Base-by-base conservation (phyloP, 2,113 vertebrate species). In the Elgaria multicarinata region DNA sequence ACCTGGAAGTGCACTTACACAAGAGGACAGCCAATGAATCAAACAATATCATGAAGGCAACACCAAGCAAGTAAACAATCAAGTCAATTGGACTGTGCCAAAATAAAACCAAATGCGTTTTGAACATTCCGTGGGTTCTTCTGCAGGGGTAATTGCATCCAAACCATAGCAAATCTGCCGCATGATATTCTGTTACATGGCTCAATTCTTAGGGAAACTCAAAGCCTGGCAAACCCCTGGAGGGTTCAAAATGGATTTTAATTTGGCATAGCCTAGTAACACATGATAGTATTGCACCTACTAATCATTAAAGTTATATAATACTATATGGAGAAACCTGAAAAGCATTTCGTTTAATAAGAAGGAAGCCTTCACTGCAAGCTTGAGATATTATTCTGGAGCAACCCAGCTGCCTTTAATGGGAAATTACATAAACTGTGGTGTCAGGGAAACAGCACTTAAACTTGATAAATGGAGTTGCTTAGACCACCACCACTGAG, bases 401-500 rank as follows among this genome's bases (percentile, higher is more conserved):
- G 28, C n/a, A 74, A n/a, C 24, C 33, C 28, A 50, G 6, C 28
- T n/a, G 24, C 39, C 46, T 85, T 85, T 50, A 55, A 53, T 50
- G 46, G 31, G 26, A 74, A 76, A 8, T 4, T 20, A 10, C 24
- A 62, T 22, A 75, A 58, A n/a, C 18, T 81, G 53, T 33, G 26
- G 6, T 18, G 9, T 33, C n/a, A 76, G 36, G 9, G 18, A 31
- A 76, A 76, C 3, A n/a, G 28, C 39, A 77, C 76, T n/a, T 87
- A 80, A 13, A 91, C 33, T 71, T 91, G 79, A n/a, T 91, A 71
- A 89, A 53, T 74, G 16, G 6, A 18, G 85, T 82, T 74, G 72
- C 83, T 83, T 72, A 33, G 91, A 87, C 87, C 10, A 94, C 77
- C 64, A 76, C 42, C 84, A 79, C 2, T 87, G 74, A 90, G 67